These are phyloP conservation scores for Zelleria hepariella DNA, from an alignment of 2,888 invertebrate genomes.

Conservation along the genomic window DNA sequence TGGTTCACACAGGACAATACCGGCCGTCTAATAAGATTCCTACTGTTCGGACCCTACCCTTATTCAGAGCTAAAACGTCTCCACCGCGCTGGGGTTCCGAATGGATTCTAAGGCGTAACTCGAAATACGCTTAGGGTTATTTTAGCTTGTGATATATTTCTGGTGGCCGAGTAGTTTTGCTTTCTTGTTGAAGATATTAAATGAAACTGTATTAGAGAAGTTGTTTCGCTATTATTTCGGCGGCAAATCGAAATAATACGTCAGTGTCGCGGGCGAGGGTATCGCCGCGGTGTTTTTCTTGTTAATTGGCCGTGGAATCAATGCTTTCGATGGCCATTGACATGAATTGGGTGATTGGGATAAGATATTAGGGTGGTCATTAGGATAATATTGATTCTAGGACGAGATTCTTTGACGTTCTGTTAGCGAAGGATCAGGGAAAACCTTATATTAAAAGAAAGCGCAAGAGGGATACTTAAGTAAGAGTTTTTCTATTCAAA, in stretches of 20 bases:
- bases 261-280: constrained; percentile 41
- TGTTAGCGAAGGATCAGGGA: neutral
- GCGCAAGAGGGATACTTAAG: no score
- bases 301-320: constrained; percentile 66
- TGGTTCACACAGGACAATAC: constrained; percentile 23
- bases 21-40: constrained; percentile 28
- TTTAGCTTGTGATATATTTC: neutral
- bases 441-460: neutral
- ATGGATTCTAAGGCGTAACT: neutral
- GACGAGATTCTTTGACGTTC: neutral
- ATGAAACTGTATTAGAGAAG: constrained; percentile 10
- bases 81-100: neutral
- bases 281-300: constrained; percentile 56
- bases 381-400: neutral
- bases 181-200: constrained; percentile 4
- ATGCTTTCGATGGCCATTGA: constrained; percentile 19
- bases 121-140: neutral
- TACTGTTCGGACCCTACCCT: constrained; percentile 21
- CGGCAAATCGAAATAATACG: constrained; percentile 50
- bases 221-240: constrained; percentile 25
- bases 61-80: neutral
- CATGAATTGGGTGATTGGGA: constrained; percentile 7
- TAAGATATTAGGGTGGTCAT: neutral
- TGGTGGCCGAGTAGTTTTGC: neutral
- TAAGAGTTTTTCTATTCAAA: no score